These are phyloP conservation scores for Phortica magna DNA, from an alignment of 2,888 invertebrate species.

Conservation along the genomic window DNA sequence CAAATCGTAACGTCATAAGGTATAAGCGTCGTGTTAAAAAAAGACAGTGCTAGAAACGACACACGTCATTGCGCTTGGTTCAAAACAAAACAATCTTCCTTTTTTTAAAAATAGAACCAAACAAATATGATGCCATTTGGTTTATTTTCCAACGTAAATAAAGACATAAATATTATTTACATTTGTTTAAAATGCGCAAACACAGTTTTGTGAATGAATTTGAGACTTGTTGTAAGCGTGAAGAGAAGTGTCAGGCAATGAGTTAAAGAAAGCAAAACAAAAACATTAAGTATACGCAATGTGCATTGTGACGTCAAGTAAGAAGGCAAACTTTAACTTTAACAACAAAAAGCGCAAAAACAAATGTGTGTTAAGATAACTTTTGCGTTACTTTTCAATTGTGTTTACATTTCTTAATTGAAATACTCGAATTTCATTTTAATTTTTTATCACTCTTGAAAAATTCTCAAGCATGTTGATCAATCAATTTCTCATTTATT, in stretches of 20 bases:
- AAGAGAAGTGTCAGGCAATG: neutral
- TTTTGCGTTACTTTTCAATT: too few species aligned
- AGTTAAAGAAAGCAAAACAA: neutral
- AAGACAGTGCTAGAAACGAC: too few species aligned
- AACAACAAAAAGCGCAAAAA: neutral
- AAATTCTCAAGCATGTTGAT: too few species aligned
- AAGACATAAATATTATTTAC: neutral
- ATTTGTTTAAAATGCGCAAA: neutral
- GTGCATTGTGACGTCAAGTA: neutral
- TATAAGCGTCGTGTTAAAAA: too few species aligned
- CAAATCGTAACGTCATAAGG: neutral
- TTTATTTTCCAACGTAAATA: neutral
- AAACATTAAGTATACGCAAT: neutral
- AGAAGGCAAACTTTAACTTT: too few species aligned
- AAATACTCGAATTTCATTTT: too few species aligned
- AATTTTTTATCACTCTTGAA: too few species aligned
- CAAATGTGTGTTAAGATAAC: too few species aligned
- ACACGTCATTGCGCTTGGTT: too few species aligned
- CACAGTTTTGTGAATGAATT: neutral
- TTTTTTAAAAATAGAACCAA: neutral
- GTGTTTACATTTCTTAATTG: too few species aligned
- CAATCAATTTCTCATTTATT: too few species aligned
- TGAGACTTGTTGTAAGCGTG: neutral
- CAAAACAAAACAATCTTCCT: neutral
- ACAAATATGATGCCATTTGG: neutral